These are phyloP conservation scores for Lepus timidus DNA, from an alignment of 2,113 vertebrate species.

Conservation along the genomic window DNA sequence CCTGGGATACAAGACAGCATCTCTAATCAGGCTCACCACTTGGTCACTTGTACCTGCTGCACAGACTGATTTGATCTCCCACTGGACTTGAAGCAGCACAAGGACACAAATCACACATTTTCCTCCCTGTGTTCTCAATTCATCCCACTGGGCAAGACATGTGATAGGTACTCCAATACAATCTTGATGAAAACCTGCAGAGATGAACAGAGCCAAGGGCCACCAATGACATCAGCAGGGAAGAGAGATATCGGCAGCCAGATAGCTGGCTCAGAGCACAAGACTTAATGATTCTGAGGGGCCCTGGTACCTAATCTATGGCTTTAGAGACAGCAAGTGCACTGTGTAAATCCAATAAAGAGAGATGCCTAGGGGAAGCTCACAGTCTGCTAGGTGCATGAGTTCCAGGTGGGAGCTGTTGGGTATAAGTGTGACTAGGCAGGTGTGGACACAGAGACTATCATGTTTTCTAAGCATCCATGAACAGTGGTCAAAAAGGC, in stretches of 20 bases:
- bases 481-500: background rate
- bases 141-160: accelerated
- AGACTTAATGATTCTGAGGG: background rate
- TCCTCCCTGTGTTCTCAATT: background rate
- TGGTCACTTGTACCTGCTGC: background rate
- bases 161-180: background rate
- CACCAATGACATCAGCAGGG: background rate
- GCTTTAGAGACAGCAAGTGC: background rate
- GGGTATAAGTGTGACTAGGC: background rate
- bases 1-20: background rate
- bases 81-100: background rate
- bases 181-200: background rate
- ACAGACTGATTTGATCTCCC: background rate
- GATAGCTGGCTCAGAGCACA: background rate
- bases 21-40: background rate
- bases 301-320: no score
- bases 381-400: background rate
- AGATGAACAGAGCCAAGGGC: background rate
- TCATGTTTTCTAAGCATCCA: background rate
- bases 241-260: background rate
- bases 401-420: background rate
- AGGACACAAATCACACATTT: background rate
- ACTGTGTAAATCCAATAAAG: background rate
- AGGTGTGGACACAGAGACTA: background rate
- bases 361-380: background rate